Evolutionary conservation across 2,888 invertebrate genomes (phyloP).

Genomic region (Microplitis deprimator): DNA sequence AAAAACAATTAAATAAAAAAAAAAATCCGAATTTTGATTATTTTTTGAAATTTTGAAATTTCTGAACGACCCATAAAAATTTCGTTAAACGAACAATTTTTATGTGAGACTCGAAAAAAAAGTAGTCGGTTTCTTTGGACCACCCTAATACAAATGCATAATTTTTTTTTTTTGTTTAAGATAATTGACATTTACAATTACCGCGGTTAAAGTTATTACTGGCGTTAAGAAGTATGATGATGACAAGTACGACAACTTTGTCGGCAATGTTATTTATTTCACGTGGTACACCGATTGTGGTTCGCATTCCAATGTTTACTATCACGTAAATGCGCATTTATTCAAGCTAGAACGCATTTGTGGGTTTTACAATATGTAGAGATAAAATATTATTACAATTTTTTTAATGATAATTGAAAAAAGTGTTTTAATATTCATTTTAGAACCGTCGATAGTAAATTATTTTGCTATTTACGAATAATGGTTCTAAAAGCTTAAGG

Average conservation of each 20-base stretch:
- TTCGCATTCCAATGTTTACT: constrained; percentile 39
- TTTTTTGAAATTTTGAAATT: too few species aligned
- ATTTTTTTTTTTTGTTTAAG: not conserved
- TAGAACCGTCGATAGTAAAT: too few species aligned
- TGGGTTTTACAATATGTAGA: constrained; percentile 16
- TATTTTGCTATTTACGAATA: too few species aligned
- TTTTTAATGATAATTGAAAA: not conserved
- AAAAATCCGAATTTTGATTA: too few species aligned
- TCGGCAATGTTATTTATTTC: not conserved
- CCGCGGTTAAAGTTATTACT: not conserved
- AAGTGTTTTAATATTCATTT: too few species aligned
- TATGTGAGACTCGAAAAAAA: too few species aligned
- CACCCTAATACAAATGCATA: too few species aligned
- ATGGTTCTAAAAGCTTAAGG: too few species aligned
- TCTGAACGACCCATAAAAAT: too few species aligned
- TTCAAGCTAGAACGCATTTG: constrained; percentile 42
- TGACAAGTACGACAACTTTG: not conserved
- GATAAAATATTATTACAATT: not conserved
- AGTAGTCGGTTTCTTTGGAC: too few species aligned
- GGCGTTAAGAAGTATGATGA: not conserved
- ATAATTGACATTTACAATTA: constrained; percentile 22
- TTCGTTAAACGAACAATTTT: too few species aligned
- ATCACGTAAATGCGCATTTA: constrained; percentile 40
- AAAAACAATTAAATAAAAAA: too few species aligned
- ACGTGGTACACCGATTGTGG: constrained; percentile 20